Evolutionary conservation across 2,888 invertebrate genomes (phyloP).

Genomic region (Tenthredo scrophulariae): DNA sequence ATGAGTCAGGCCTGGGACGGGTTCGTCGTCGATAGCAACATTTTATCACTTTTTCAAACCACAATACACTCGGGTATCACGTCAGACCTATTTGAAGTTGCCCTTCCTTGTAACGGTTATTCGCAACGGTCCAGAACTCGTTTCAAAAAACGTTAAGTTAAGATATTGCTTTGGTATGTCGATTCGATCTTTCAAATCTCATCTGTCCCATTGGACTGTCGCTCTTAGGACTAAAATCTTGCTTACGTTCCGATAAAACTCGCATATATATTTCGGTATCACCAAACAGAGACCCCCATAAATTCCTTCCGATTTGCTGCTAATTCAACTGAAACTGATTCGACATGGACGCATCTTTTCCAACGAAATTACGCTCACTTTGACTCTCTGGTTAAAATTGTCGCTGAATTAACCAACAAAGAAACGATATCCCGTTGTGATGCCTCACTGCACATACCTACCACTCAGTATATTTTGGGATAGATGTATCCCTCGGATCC

Average conservation of each 20-base stretch:
- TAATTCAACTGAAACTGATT: slow-evolving; percentile 44
- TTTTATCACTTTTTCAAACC: neutral
- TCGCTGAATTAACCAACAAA: slow-evolving; percentile 20
- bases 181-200: neutral
- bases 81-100: neutral
- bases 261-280: neutral
- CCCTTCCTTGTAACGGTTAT: neutral
- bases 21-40: neutral
- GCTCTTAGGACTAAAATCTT: neutral
- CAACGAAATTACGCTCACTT: slow-evolving; percentile 29
- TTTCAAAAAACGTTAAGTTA: neutral
- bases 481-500: neutral
- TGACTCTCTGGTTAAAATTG: neutral
- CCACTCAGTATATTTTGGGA: neutral
- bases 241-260: slow-evolving; percentile 29
- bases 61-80: neutral
- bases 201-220: neutral
- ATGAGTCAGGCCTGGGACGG: neutral
- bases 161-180: slow-evolving; percentile 20
- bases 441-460: slow-evolving; percentile 47
- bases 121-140: neutral
- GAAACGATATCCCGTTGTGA: slow-evolving; percentile 36
- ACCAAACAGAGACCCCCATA: neutral
- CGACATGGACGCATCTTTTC: slow-evolving; percentile 12
- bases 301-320: slow-evolving; percentile 23